phyloP scores from a whole-genome alignment of 2,797 vertebrate genomes.

The Simalia tracyae region DNA sequence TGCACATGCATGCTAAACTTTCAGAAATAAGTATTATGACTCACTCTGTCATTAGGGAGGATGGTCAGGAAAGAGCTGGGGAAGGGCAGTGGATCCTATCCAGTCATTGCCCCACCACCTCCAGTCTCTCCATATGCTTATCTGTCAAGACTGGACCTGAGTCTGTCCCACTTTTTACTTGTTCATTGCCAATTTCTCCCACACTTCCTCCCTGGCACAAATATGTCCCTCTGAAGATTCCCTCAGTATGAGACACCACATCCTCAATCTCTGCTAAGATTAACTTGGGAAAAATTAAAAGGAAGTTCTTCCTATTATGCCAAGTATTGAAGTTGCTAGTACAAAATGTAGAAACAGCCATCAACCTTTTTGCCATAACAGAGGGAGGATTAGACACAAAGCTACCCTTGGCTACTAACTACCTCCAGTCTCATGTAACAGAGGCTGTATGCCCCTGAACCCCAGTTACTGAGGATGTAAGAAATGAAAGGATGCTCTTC shows the following conservation, averaged over 20 bases:
- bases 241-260: not conserved
- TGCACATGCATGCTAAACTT: not conserved
- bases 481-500: not conserved
- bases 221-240: no score
- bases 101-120: not conserved
- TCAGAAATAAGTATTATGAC: not conserved
- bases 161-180: no score
- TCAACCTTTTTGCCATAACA: not conserved
- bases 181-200: no score
- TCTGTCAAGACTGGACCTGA: not conserved
- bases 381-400: not conserved
- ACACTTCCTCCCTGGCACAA: no score
- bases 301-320: not conserved
- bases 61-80: not conserved
- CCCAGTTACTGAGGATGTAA: not conserved
- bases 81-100: not conserved
- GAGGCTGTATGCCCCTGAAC: not conserved
- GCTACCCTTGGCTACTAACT: not conserved
- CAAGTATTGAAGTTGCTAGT: not conserved
- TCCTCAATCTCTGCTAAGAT: not conserved
- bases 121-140: not conserved
- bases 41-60: not conserved
- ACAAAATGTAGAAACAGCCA: not conserved
- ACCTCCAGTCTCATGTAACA: not conserved
- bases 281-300: not conserved